Conservation (phyloP, 2,113 vertebrate genomes). For the Narcine bancroftii region DNA sequence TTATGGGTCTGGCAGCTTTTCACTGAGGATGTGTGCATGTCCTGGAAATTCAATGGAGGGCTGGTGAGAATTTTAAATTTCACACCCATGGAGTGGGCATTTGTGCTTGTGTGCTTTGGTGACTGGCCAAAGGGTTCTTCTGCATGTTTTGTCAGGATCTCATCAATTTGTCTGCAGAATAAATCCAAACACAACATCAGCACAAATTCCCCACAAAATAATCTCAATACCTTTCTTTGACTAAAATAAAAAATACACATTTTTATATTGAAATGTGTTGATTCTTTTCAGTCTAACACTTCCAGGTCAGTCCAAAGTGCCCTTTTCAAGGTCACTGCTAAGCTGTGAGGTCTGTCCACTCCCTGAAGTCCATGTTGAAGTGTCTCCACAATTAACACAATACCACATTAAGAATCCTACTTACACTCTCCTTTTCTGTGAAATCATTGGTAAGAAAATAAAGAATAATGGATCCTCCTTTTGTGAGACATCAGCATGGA, state of each 20-base stretch:
- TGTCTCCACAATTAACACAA: too few species aligned
- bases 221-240: not conserved
- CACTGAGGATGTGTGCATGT: slow-evolving; percentile 59
- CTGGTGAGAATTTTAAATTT: slow-evolving; percentile 79
- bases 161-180: slow-evolving; percentile 74
- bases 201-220: not conserved
- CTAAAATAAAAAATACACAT: not conserved
- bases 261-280: not conserved
- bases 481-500: too few species aligned
- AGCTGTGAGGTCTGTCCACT: not conserved
- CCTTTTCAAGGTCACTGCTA: not conserved
- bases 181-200: not conserved
- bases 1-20: slow-evolving; percentile 57
- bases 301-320: not conserved
- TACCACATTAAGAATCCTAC: too few species aligned
- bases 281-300: not conserved
- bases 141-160: slow-evolving; percentile 72
- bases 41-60: slow-evolving; percentile 73
- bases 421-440: too few species aligned
- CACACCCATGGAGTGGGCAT: slow-evolving; percentile 64
- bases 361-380: too few species aligned
- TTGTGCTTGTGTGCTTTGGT: slow-evolving; percentile 69
- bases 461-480: too few species aligned
- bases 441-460: too few species aligned
- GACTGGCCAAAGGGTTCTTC: slow-evolving; percentile 69